A percentile compares a stretch with the other conserved stretches of the same genome.
Evolutionary conservation across 2,888 invertebrate genomes (phyloP).

Genomic region (Drosophila mulleri): DNA sequence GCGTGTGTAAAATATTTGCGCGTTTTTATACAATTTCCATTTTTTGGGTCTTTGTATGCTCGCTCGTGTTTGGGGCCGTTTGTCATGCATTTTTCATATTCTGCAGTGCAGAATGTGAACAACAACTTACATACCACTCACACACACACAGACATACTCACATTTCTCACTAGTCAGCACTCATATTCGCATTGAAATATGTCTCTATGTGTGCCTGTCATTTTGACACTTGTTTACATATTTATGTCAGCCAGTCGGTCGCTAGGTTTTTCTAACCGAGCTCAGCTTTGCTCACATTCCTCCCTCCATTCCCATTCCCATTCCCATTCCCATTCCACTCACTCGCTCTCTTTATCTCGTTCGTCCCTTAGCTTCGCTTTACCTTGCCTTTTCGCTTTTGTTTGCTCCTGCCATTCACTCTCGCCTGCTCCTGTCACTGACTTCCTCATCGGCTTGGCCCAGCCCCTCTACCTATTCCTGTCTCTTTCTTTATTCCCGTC

Average conservation of each 20-base stretch:
- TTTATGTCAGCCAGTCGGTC: constrained; percentile 76
- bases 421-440: constrained; percentile 46
- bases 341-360: neutral
- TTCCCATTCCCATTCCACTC: constrained; percentile 13
- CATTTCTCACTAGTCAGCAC: constrained; percentile 27
- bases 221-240: constrained; percentile 82
- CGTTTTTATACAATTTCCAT: constrained; percentile 63
- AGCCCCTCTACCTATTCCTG: neutral
- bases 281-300: constrained; percentile 35
- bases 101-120: constrained; percentile 63
- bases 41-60: constrained; percentile 21
- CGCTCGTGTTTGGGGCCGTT: constrained; percentile 55
- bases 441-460: constrained; percentile 22
- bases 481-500: neutral
- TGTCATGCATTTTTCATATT: constrained; percentile 77
- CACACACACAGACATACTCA: constrained; percentile 26
- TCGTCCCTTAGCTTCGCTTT: constrained; percentile 21
- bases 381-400: constrained; percentile 34
- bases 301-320: constrained; percentile 16
- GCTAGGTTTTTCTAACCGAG: constrained; percentile 20
- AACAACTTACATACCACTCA: constrained; percentile 48
- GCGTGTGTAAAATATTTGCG: constrained; percentile 64
- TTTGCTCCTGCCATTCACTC: constrained; percentile 70
- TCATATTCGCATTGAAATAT: constrained; percentile 37
- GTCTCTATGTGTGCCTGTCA: constrained; percentile 60